phyloP scores from a whole-genome alignment of 2,797 vertebrate species.

The Lepilemur septentrionalis region DNA sequence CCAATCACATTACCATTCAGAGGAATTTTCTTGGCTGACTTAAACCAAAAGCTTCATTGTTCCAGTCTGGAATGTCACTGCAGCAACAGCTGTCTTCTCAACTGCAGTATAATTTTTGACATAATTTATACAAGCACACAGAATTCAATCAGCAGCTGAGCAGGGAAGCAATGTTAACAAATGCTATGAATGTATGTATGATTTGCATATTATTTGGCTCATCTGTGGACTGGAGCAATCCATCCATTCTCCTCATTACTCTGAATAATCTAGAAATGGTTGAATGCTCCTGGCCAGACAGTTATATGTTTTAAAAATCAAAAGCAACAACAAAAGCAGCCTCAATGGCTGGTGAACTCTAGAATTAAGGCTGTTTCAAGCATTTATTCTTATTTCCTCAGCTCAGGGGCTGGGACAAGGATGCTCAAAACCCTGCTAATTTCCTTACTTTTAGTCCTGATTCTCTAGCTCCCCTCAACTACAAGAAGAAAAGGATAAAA shows the following conservation, averaged over 20 bases:
- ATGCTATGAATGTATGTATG: constrained; percentile 59
- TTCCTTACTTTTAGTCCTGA: constrained; percentile 45
- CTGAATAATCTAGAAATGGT: constrained; percentile 62
- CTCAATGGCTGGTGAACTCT: constrained; percentile 46
- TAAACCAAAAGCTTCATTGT: constrained; percentile 53
- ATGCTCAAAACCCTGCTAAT: constrained; percentile 52
- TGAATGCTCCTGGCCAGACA: constrained; percentile 50
- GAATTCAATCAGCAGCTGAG: constrained; percentile 68
- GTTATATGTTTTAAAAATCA: constrained; percentile 61
- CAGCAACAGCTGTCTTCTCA: constrained; percentile 65
- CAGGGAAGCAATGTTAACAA: constrained; percentile 61
- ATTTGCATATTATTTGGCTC: constrained; percentile 69
- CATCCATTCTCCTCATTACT: constrained; percentile 46
- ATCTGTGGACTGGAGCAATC: constrained; percentile 62
- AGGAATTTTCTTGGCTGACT: constrained; percentile 55
- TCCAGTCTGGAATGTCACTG: constrained; percentile 48
- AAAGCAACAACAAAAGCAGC: constrained; percentile 57
- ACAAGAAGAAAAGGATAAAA: not conserved
- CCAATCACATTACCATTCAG: constrained; percentile 27
- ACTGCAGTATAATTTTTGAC: constrained; percentile 56
- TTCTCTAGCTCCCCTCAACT: constrained; percentile 14
- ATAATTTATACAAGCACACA: constrained; percentile 67
- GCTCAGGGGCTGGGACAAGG: constrained; percentile 31
- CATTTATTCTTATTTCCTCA: constrained; percentile 59
- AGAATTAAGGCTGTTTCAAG: constrained; percentile 70